These are phyloP conservation scores for Eurosta solidaginis DNA, from an alignment of 1,140 invertebrate species.

Conservation along the genomic window DNA sequence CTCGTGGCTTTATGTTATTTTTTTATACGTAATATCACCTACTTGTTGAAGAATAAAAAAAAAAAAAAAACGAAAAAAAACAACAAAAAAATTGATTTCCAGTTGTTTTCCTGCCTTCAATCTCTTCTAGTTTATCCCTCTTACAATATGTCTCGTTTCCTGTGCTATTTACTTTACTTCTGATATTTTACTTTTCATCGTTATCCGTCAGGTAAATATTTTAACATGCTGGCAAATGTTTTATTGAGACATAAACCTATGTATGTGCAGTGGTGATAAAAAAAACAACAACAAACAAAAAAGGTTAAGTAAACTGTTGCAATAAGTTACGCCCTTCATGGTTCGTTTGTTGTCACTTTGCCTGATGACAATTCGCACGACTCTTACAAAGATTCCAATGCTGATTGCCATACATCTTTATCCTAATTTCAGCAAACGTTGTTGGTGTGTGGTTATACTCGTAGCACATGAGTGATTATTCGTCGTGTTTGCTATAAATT, in stretches of 20 bases:
- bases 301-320: neutral
- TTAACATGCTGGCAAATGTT: constrained; percentile 21
- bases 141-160: neutral
- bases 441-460: neutral
- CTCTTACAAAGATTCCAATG: too few species aligned
- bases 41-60: neutral
- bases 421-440: neutral
- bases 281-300: neutral
- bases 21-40: neutral
- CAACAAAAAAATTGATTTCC: neutral
- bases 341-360: neutral
- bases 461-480: neutral
- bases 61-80: neutral
- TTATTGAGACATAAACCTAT: neutral
- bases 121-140: neutral
- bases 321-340: neutral
- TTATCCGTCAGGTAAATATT: constrained; percentile 11
- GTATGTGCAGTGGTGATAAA: neutral
- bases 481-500: neutral
- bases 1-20: too few species aligned
- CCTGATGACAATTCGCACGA: too few species aligned
- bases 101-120: neutral
- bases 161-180: neutral
- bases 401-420: too few species aligned
- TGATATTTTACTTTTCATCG: neutral